These are phyloP conservation scores for Sepiola atlantica DNA, from an alignment of 2,888 invertebrate species.

Conservation along the genomic window DNA sequence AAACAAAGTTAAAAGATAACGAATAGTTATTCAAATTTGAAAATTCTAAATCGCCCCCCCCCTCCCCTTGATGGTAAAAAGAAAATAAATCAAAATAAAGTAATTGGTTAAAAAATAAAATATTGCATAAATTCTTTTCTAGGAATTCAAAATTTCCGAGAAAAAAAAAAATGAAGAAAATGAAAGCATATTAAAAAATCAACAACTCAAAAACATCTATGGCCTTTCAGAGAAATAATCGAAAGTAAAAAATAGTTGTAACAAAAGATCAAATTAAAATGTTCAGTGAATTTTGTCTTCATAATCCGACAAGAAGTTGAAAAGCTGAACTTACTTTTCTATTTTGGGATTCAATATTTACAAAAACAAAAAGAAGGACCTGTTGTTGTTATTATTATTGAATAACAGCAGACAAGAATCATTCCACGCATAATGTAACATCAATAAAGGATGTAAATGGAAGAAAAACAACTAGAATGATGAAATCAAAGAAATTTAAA, in stretches of 20 bases:
- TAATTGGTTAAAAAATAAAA: background rate
- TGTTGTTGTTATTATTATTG: background rate
- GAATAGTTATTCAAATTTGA: no score
- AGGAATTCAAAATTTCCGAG: no score
- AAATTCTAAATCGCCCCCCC: no score
- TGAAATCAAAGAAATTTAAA: background rate
- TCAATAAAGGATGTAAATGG: background rate
- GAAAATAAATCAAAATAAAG: background rate
- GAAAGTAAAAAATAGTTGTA: background rate
- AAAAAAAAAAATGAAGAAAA: background rate
- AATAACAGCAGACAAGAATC: slow-evolving; percentile 32
- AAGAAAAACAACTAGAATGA: background rate
- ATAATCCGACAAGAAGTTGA: background rate
- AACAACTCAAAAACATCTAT: background rate
- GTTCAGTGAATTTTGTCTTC: background rate
- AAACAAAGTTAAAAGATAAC: no score
- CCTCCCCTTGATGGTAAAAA: background rate
- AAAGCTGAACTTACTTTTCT: background rate
- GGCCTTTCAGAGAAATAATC: background rate
- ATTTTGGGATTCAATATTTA: background rate
- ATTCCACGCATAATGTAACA: background rate
- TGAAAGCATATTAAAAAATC: background rate
- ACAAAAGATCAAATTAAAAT: background rate
- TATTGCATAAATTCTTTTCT: background rate
- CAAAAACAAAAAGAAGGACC: background rate